A percentile compares a stretch with the other conserved stretches of the same genome.
These are phyloP conservation scores for Cydia amplana DNA, from an alignment of 1,140 invertebrate genomes.

Conservation along the genomic window DNA sequence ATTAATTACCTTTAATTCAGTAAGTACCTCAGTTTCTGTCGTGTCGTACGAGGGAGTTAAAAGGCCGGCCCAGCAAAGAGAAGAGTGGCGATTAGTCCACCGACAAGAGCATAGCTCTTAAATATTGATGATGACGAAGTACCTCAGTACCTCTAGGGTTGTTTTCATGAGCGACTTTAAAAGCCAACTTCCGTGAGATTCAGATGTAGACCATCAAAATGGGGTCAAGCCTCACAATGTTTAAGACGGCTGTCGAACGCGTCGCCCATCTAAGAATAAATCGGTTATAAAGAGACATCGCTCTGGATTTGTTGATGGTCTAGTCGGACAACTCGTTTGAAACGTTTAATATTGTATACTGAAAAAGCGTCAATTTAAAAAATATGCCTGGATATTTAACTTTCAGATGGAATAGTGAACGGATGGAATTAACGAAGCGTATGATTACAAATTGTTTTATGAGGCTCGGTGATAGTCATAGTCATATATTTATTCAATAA, in stretches of 20 bases:
- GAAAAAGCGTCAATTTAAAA: background rate
- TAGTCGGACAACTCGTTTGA: conserved; percentile 36
- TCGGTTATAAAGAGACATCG: conserved; percentile 53
- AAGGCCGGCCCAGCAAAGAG: no score
- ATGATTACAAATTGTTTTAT: no score
- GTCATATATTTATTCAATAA: no score
- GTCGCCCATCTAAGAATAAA: conserved; percentile 60
- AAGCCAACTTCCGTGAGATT: conserved; percentile 9
- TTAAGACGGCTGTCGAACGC: conserved; percentile 64
- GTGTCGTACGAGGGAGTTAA: no score
- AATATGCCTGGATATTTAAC: background rate
- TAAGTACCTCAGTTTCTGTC: no score
- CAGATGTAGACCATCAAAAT: conserved; percentile 39
- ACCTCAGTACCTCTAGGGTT: background rate
- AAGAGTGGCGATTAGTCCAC: no score
- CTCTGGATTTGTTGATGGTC: conserved; percentile 35
- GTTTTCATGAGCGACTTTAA: background rate
- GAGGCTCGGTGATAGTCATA: no score
- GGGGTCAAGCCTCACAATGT: conserved; percentile 47
- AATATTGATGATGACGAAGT: no score
- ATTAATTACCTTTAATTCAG: no score
- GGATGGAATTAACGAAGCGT: no score
- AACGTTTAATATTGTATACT: conserved; percentile 39
- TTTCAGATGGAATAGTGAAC: no score
- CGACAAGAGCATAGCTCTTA: no score